These are phyloP conservation scores for Paramacrobiotus metropolitanus DNA, from an alignment of 1,140 invertebrate genomes.

Conservation along the genomic window DNA sequence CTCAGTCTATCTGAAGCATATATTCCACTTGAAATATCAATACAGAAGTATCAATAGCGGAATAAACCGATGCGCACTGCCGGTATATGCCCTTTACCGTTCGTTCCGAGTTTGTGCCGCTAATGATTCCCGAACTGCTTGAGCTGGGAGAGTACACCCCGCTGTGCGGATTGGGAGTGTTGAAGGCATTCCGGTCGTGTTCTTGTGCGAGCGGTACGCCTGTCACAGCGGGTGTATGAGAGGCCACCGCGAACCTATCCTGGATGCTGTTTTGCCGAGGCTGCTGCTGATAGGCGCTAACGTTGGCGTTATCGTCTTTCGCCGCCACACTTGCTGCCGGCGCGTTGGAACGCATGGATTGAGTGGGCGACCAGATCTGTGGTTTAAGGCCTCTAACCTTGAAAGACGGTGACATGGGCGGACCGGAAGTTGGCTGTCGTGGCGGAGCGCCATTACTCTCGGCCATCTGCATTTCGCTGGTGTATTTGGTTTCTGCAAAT, in stretches of 20 bases:
- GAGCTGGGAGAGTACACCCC: conserved; percentile 3
- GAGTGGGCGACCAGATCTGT: neutral
- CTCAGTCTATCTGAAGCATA: no score
- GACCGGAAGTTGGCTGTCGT: neutral
- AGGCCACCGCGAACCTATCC: neutral
- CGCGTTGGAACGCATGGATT: neutral
- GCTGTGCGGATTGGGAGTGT: no score
- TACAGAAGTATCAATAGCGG: no score
- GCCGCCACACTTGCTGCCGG: neutral
- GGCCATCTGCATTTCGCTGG: no score
- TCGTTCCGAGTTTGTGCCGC: neutral
- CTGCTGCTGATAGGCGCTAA: neutral
- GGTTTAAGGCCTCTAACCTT: neutral
- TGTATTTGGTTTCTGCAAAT: no score
- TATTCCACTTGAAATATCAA: no score
- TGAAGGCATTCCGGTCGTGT: neutral
- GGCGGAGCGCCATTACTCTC: neutral
- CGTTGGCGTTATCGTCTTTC: neutral
- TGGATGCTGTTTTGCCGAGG: no score
- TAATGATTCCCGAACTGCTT: neutral
- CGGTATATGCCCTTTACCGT: neutral
- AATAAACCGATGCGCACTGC: no score
- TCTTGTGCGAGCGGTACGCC: neutral
- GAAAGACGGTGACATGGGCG: conserved; percentile 2
- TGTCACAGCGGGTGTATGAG: neutral